A percentile compares a stretch with the other conserved stretches of the same genome.
Evolutionary conservation across 2,888 invertebrate genomes (phyloP).

Genomic region (Parnassius orleans): DNA sequence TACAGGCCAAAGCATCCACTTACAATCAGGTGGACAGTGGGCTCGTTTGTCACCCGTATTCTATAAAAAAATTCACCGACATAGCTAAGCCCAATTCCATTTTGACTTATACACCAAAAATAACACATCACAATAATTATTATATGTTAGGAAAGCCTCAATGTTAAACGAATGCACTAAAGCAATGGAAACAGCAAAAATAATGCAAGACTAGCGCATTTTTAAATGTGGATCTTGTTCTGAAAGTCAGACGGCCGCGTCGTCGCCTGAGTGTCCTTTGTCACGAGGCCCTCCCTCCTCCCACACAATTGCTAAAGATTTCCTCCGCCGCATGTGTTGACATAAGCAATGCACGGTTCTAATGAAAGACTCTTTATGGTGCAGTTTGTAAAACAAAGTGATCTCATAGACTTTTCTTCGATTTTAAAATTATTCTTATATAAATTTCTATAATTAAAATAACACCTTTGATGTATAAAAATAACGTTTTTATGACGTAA

Average conservation of each 20-base stretch:
- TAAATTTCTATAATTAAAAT: too few species aligned
- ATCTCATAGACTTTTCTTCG: not conserved
- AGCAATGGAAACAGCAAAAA: slow-evolving; percentile 2
- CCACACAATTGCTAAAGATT: slow-evolving; percentile 55
- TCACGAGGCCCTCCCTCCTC: slow-evolving; percentile 47
- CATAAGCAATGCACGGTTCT: slow-evolving; percentile 21
- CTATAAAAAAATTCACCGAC: too few species aligned
- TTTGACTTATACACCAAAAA: too few species aligned
- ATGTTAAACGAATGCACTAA: not conserved
- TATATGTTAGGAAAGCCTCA: not conserved
- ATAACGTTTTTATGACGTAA: too few species aligned
- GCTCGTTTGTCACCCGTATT: too few species aligned
- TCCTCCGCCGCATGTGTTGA: slow-evolving; percentile 34
- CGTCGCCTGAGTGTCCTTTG: slow-evolving; percentile 64
- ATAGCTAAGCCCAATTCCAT: too few species aligned
- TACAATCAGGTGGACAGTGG: too few species aligned
- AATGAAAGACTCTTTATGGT: slow-evolving; percentile 12
- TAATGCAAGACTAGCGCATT: slow-evolving; percentile 4
- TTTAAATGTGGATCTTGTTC: slow-evolving; percentile 31
- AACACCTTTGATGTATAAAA: too few species aligned
- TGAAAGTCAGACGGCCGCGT: slow-evolving; percentile 31
- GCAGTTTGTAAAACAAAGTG: slow-evolving; percentile 8
- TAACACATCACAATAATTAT: too few species aligned
- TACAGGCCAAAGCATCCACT: too few species aligned
- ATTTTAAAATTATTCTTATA: not conserved